These are phyloP conservation scores for Epistrophe grossulariae DNA, from an alignment of 2,888 invertebrate genomes.

Conservation along the genomic window DNA sequence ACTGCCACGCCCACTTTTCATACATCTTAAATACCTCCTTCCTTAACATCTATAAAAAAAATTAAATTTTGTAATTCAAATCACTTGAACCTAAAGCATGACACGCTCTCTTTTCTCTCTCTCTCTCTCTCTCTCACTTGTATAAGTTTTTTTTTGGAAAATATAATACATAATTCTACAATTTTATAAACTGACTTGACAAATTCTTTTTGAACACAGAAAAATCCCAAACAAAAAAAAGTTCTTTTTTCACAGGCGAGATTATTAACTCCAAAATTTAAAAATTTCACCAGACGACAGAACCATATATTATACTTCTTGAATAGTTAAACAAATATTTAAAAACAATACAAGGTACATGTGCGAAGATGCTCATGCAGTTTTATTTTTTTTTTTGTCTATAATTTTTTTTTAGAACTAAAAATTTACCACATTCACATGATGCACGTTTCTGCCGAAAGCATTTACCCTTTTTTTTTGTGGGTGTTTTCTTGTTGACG, in stretches of 20 bases:
- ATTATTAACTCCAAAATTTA: not conserved
- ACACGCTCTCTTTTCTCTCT: too few species aligned
- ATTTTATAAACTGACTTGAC: too few species aligned
- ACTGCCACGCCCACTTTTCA: too few species aligned
- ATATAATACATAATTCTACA: too few species aligned
- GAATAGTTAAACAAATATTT: conserved; percentile 48
- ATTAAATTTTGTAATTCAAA: too few species aligned
- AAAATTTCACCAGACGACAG: not conserved
- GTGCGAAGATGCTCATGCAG: conserved; percentile 44
- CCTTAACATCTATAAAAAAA: too few species aligned
- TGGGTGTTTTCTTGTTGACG: conserved; percentile 62
- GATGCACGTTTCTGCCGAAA: conserved; percentile 61
- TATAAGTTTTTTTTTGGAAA: too few species aligned
- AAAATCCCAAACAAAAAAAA: too few species aligned
- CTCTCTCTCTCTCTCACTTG: too few species aligned
- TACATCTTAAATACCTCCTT: too few species aligned
- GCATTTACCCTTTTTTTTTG: conserved; percentile 61
- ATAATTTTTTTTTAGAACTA: conserved; percentile 11
- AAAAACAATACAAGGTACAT: conserved; percentile 56
- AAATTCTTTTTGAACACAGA: too few species aligned
- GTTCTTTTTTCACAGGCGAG: not conserved
- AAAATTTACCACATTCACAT: conserved; percentile 57
- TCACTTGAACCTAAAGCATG: too few species aligned
- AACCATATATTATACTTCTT: not conserved
- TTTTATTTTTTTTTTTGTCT: not conserved